phyloP scores from a whole-genome alignment of 2,797 vertebrate genomes.

The Esox masquinongy region DNA sequence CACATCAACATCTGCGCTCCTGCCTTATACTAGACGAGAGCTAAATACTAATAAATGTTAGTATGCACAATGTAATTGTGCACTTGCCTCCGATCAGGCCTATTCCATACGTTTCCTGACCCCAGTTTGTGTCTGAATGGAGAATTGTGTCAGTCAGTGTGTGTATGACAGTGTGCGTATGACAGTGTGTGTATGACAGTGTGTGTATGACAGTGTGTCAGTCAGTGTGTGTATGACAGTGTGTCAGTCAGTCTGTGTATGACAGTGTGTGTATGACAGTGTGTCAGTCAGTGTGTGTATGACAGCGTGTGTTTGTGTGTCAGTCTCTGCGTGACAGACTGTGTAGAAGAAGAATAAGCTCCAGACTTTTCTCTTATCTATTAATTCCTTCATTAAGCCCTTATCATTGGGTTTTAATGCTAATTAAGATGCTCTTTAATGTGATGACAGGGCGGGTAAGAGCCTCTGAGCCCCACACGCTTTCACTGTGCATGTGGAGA shows the following conservation, averaged over 20 bases:
- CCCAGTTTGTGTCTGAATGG: conserved; percentile 28
- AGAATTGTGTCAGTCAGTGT: too few relatives aligned
- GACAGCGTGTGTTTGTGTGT: conserved; percentile 51
- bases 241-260: not conserved
- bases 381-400: conserved; percentile 80
- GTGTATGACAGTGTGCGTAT: too few relatives aligned
- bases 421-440: conserved; percentile 79
- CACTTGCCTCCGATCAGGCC: too few relatives aligned
- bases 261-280: too few relatives aligned
- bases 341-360: conserved; percentile 61
- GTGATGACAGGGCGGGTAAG: conserved; percentile 64
- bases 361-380: conserved; percentile 72
- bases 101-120: conserved; percentile 29
- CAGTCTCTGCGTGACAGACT: conserved; percentile 44
- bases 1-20: not conserved
- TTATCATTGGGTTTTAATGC: conserved; percentile 79
- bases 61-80: conserved; percentile 10
- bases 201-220: conserved; percentile 57
- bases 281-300: conserved; percentile 32
- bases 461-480: conserved; percentile 46
- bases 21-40: not conserved
- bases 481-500: conserved; percentile 59
- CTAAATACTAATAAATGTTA: conserved; percentile 17
- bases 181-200: too few relatives aligned
- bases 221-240: not conserved